Conservation (phyloP, 1,140 invertebrate species). For the Drosophila santomea region DNA sequence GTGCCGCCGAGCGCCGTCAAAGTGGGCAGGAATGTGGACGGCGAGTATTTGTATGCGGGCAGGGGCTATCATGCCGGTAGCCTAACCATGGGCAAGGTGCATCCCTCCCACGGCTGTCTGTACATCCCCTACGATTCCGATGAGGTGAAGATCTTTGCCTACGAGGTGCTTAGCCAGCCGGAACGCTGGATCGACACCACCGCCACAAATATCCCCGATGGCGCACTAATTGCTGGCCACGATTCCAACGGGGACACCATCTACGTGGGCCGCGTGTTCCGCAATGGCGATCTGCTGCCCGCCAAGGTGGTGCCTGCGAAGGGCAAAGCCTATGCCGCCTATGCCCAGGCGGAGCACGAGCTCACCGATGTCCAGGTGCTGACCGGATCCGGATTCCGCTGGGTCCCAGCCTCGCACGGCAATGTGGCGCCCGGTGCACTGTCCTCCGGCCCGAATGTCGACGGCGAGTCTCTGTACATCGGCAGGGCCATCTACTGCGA, state of each 20-base stretch:
- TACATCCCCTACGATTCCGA: slow-evolving; percentile 90
- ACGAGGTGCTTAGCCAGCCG: slow-evolving; percentile 70
- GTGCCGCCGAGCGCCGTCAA: slow-evolving; percentile 86
- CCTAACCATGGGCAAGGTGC: slow-evolving; percentile 90
- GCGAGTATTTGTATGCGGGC: slow-evolving; percentile 88
- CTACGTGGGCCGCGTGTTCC: slow-evolving; percentile 84
- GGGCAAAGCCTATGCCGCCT: slow-evolving; percentile 83
- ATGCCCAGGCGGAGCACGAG: slow-evolving; percentile 84
- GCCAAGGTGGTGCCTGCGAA: slow-evolving; percentile 84
- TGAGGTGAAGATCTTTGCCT: slow-evolving; percentile 85
- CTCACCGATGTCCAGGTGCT: slow-evolving; percentile 84
- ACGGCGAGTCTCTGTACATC: slow-evolving; percentile 88
- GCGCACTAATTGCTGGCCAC: slow-evolving; percentile 84
- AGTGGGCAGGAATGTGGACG: slow-evolving; percentile 87
- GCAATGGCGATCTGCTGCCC: slow-evolving; percentile 84
- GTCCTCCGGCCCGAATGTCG: slow-evolving; percentile 86
- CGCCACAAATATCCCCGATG: slow-evolving; percentile 60
- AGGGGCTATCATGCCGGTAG: slow-evolving; percentile 87
- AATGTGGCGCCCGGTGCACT: slow-evolving; percentile 86
- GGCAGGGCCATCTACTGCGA: slow-evolving; percentile 87
- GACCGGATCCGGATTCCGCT: slow-evolving; percentile 83
- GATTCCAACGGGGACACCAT: slow-evolving; percentile 85
- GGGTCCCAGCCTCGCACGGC: slow-evolving; percentile 85
- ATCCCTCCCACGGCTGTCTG: slow-evolving; percentile 88
- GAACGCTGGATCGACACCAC: slow-evolving; percentile 62